phyloP scores from a whole-genome alignment of 1,140 invertebrate species.

The Aphidius gifuensis region DNA sequence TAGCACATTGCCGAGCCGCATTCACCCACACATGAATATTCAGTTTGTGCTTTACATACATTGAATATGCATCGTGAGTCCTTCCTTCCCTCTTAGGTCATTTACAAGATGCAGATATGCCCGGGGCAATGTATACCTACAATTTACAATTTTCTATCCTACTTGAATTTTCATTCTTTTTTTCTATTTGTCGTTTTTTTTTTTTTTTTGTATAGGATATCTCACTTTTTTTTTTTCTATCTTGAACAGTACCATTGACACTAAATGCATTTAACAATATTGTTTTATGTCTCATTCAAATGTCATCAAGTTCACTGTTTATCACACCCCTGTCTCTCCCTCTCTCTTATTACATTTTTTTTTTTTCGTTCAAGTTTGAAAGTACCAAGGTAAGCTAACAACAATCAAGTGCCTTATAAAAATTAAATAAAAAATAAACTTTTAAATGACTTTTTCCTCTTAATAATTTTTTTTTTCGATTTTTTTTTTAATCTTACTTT shows the following conservation, averaged over 20 bases:
- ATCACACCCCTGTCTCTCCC: too few relatives aligned
- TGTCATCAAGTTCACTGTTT: too few relatives aligned
- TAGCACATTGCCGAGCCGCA: constrained; percentile 45
- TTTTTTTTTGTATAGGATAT: constrained; percentile 1
- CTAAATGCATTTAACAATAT: too few relatives aligned
- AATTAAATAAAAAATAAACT: too few relatives aligned
- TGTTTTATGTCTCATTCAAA: too few relatives aligned
- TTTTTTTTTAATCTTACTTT: too few relatives aligned
- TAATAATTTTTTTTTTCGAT: too few relatives aligned
- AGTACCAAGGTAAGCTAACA: too few relatives aligned
- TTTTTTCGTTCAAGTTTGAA: too few relatives aligned
- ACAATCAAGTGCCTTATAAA: too few relatives aligned
- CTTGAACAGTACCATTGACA: not conserved
- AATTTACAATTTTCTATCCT: not conserved
- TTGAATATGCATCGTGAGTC: constrained; percentile 51
- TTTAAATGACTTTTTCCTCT: too few relatives aligned
- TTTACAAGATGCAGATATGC: constrained; percentile 53
- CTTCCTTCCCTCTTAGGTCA: constrained; percentile 53
- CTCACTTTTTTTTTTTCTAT: constrained; percentile 24
- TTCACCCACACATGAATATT: constrained; percentile 52
- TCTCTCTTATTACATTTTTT: too few relatives aligned
- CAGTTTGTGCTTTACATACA: constrained; percentile 50
- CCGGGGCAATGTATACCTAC: constrained; percentile 2
- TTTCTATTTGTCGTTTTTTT: not conserved
- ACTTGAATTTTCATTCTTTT: constrained; percentile 5